Base-by-base conservation (phyloP, 2,888 invertebrate species). In the Tetranychus piercei region DNA sequence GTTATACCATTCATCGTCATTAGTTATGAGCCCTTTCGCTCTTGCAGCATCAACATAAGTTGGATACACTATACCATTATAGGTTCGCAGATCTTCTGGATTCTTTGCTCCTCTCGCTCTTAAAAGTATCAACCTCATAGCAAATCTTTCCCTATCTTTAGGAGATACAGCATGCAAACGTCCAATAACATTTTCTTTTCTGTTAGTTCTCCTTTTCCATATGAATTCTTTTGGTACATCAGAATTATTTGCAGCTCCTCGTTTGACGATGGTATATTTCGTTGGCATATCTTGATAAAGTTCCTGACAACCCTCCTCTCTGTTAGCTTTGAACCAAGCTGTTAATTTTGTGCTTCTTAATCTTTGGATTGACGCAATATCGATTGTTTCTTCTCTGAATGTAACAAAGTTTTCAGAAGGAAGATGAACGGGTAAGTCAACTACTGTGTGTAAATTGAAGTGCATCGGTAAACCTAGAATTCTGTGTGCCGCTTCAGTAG, bases 351-450 rank as follows among this genome's bases (percentile, higher is more conserved):
- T 79, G 0, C 71, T 22, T 55, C 22, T 65, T 7, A 43, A n/a
- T 7, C 22, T 71, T 2, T 73, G 74, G 18, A 72, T 55, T 18
- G 44, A 23, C 20, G 79, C 7, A 15, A 77, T 77, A 55, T 73
- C 66, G 34, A 74, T 22, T 73, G 79, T 8, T 0, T 77, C 78
- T n/a, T 76, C 76, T n/a, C 74, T 8, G 73, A 78, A 80, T 18
- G 23, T 65, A 1, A 80, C 76, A 8, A 8, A 15, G 70, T 80
- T 79, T 34, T 77, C 74, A 65, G 77, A 74, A 6, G 80, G 81
- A 23, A 82, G 77, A 78, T 83, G 81, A 22, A 83, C 80, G 11
- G 80, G 79, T 22, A 83, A 76, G 45, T 80, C 70, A 8, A 77
- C 76, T 9, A 82, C 78, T 0, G 80, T 70, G 78, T 83, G 82